A percentile compares a stretch with the other conserved stretches of the same genome.
phyloP scores from a whole-genome alignment of 2,888 invertebrate species.

The Sclerodermus sp. region DNA sequence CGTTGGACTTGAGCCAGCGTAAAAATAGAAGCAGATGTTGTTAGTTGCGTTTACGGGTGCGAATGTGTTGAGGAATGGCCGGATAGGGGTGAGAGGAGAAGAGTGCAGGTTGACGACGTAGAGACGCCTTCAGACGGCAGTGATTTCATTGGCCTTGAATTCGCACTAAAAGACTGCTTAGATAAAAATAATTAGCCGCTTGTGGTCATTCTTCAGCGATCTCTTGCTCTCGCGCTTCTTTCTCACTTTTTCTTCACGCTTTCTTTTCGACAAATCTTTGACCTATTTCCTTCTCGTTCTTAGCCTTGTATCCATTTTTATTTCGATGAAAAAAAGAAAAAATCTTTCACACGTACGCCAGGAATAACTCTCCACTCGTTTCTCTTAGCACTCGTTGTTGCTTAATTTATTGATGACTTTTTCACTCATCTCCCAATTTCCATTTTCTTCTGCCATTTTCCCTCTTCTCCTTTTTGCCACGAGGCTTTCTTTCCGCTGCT shows the following conservation, averaged over 20 bases:
- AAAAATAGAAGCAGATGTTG: slow-evolving; percentile 59
- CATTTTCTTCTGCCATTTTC: background rate
- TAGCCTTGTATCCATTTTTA: too few relatives aligned
- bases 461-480: background rate
- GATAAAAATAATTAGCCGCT: slow-evolving; percentile 55
- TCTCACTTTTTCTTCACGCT: background rate
- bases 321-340: too few relatives aligned
- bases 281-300: too few relatives aligned
- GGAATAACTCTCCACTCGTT: too few relatives aligned
- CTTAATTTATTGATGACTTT: too few relatives aligned
- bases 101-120: slow-evolving; percentile 6
- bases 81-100: slow-evolving; percentile 7
- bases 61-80: slow-evolving; percentile 14
- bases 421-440: too few relatives aligned
- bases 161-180: slow-evolving; percentile 43
- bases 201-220: slow-evolving; percentile 13
- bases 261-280: too few relatives aligned
- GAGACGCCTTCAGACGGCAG: slow-evolving; percentile 27
- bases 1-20: slow-evolving; percentile 56
- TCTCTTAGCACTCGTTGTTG: too few relatives aligned
- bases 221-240: background rate
- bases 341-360: too few relatives aligned
- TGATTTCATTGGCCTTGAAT: slow-evolving; percentile 54
- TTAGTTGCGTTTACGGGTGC: slow-evolving; percentile 47
- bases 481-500: background rate